Conservation (phyloP, 2,888 invertebrate genomes). For the Oxyteleia sp. region DNA sequence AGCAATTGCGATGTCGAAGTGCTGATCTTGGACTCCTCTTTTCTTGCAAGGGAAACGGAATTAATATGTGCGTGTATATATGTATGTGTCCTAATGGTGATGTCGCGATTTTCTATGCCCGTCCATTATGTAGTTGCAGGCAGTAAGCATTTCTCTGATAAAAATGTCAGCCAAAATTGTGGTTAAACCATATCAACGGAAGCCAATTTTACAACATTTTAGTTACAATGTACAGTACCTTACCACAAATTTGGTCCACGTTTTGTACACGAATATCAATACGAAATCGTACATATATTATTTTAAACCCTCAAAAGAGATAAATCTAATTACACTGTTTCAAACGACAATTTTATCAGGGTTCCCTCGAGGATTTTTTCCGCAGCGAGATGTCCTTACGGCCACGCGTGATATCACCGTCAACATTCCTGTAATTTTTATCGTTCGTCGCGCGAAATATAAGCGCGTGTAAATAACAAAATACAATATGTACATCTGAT, state of each 20-base stretch:
- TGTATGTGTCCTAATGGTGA: slow-evolving; percentile 73
- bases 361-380: slow-evolving; percentile 57
- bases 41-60: slow-evolving; percentile 61
- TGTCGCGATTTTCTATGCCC: slow-evolving; percentile 74
- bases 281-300: slow-evolving; percentile 1
- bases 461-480: slow-evolving; percentile 72
- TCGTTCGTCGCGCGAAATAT: slow-evolving; percentile 66
- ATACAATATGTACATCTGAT: slow-evolving; percentile 67
- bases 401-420: slow-evolving; percentile 73
- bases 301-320: slow-evolving; percentile 13
- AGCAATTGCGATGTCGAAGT: slow-evolving; percentile 22
- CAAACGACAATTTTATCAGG: slow-evolving; percentile 63
- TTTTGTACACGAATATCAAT: slow-evolving; percentile 22
- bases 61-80: slow-evolving; percentile 73
- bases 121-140: slow-evolving; percentile 73
- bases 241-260: neutral
- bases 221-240: slow-evolving; percentile 6
- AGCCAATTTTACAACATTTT: neutral
- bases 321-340: neutral
- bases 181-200: neutral
- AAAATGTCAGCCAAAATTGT: slow-evolving; percentile 47
- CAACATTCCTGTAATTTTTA: slow-evolving; percentile 74
- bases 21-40: slow-evolving; percentile 47
- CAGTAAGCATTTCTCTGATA: slow-evolving; percentile 67
- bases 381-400: slow-evolving; percentile 58